A percentile compares a stretch with the other conserved stretches of the same genome.
Conservation (phyloP, 2,888 invertebrate genomes). For the Choristoneura rosaceana region DNA sequence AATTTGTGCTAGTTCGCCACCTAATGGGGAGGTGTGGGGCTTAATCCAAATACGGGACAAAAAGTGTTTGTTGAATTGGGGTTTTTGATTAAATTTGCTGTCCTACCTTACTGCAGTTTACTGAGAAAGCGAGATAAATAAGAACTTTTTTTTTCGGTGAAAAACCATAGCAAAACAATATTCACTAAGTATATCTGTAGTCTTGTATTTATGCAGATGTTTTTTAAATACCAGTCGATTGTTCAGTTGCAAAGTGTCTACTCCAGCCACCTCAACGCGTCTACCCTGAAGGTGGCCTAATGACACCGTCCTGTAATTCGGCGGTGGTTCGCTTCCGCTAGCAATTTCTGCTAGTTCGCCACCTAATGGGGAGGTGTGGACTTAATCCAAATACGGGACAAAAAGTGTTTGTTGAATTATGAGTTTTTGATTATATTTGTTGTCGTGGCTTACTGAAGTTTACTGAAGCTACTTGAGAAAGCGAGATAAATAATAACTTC, state of each 20-base stretch:
- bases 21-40: constrained; percentile 53
- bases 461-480: too few relatives aligned
- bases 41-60: constrained; percentile 27
- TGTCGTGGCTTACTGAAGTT: too few relatives aligned
- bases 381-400: constrained; percentile 25
- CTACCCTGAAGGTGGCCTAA: constrained; percentile 44
- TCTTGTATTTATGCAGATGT: too few relatives aligned
- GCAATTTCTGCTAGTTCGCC: constrained; percentile 61
- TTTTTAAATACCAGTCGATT: too few relatives aligned
- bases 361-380: constrained; percentile 57
- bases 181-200: too few relatives aligned
- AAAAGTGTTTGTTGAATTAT: constrained; percentile 21
- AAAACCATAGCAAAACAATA: not conserved
- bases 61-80: constrained; percentile 35
- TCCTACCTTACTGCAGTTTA: too few relatives aligned
- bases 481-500: not conserved
- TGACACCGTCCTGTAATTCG: constrained; percentile 55
- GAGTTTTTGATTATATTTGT: too few relatives aligned
- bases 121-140: too few relatives aligned
- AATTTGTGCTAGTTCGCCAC: constrained; percentile 62
- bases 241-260: not conserved
- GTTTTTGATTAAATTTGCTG: not conserved
- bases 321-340: constrained; percentile 63
- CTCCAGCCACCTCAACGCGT: constrained; percentile 39
- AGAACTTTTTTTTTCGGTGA: not conserved